Conservation (phyloP, 2,888 invertebrate species). For the Drosophila melanosoma region DNA sequence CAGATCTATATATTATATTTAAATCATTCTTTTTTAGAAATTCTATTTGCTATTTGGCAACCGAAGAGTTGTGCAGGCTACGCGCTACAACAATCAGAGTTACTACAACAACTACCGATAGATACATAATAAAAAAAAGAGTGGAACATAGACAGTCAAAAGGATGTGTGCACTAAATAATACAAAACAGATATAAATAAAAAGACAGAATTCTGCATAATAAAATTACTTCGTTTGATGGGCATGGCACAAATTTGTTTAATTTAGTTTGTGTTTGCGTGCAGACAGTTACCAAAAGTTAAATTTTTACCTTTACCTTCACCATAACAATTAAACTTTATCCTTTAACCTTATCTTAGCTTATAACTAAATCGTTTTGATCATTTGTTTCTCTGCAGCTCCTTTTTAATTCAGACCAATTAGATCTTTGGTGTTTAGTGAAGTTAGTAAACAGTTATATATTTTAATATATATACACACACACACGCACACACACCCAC, state of each 20-base stretch:
- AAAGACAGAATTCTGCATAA: constrained; percentile 11
- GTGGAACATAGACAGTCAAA: constrained; percentile 23
- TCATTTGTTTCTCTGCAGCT: constrained; percentile 17
- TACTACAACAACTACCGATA: constrained; percentile 25
- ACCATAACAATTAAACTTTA: constrained; percentile 33
- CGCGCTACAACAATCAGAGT: constrained; percentile 50
- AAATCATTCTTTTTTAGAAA: constrained; percentile 14
- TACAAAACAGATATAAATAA: constrained; percentile 1
- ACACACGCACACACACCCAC: constrained; percentile 20
- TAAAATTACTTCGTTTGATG: constrained; percentile 12
- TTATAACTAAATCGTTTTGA: neutral
- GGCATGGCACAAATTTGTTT: constrained; percentile 20
- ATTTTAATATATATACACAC: constrained; percentile 28
- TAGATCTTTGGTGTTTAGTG: constrained; percentile 59
- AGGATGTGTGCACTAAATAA: constrained; percentile 36
- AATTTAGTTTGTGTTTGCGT: constrained; percentile 29
- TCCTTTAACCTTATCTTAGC: constrained; percentile 9
- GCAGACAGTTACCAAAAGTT: constrained; percentile 42
- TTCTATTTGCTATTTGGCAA: constrained; percentile 25
- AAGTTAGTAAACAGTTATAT: constrained; percentile 69
- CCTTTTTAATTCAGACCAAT: constrained; percentile 33
- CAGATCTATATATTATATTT: constrained; percentile 21
- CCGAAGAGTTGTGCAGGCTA: constrained; percentile 28
- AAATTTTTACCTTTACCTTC: constrained; percentile 29
- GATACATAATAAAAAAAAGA: constrained; percentile 30